Evolutionary conservation across 2,888 invertebrate genomes (phyloP), one percentile per base, ranked within the genome.

Genomic region (Willowsia nigromaculata): DNA sequence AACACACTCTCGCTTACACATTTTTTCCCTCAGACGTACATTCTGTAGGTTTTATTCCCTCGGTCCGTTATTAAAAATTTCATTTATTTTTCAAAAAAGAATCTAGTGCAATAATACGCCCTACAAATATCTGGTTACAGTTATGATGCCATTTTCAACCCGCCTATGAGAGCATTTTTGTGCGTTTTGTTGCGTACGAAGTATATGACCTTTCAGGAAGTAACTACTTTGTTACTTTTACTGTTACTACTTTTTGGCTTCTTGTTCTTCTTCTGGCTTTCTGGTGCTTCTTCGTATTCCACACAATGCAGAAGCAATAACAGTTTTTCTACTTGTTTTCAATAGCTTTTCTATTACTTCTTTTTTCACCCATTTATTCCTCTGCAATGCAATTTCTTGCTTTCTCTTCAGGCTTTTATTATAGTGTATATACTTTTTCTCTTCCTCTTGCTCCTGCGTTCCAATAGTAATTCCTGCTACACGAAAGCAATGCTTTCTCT

Each of bases 121-220:
- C 7, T 33, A 18, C 30, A 13, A 18, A 6, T 68, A 33, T 68
- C 68, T 68, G 33, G 37, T 33, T 68, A 15, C 37, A 33, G 65
- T 68, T 68, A 68, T 68, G 68, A 33, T 68, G 15, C 3, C 30
- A 68, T 33, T 68, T 59, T 15, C 15, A 65, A 30, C 22, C 30
- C 7, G 27, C 15, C 0, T 9, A 59, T 2, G 25, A 25, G 22
- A 27, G 59, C 1, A 27, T 81, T 62, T 62, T 59, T 40, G 65
- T 82, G 82, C 82, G 82, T 82, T 80, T 82, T 82, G 65, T 82
- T 82, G 82, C 82, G 82, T 82, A 50, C 30, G 47, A 76, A 76
- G 76, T 27, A 81, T 59, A 82, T 62, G 82, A 82, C 82, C 82
- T 82, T 82, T 82, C 82, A 62, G 18, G 22, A 43, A 27, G 22